Evolutionary conservation across 2,113 vertebrate genomes (phyloP).

Genomic region (Cairina moschata): DNA sequence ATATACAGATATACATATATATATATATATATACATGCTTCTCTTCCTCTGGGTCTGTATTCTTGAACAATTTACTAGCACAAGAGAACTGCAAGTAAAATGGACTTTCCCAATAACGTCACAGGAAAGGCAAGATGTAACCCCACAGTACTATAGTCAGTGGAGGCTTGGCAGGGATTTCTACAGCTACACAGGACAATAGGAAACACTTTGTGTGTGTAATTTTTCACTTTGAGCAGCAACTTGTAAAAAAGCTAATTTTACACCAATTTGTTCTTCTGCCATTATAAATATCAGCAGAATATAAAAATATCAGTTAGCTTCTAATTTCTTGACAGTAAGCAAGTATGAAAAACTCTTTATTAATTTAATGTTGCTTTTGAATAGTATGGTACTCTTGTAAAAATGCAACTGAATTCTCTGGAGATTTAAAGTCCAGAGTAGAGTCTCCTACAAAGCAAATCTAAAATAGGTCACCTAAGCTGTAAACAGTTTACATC

Average conservation of each 20-base stretch:
- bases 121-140: rapidly evolving
- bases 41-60: background rate
- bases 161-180: background rate
- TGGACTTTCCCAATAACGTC: background rate
- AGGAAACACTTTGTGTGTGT: background rate
- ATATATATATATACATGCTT: background rate
- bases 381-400: background rate
- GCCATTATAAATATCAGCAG: background rate
- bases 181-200: background rate
- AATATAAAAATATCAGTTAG: background rate
- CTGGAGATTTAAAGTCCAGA: background rate
- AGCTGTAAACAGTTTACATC: background rate
- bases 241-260: background rate
- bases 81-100: background rate
- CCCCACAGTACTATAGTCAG: rapidly evolving
- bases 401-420: background rate
- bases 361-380: background rate
- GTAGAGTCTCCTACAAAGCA: background rate
- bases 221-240: background rate
- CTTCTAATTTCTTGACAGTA: background rate
- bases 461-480: background rate
- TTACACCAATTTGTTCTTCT: background rate
- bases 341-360: background rate
- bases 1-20: background rate
- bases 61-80: background rate